phyloP scores from a whole-genome alignment of 2,113 vertebrate genomes.

The Columba livia region DNA sequence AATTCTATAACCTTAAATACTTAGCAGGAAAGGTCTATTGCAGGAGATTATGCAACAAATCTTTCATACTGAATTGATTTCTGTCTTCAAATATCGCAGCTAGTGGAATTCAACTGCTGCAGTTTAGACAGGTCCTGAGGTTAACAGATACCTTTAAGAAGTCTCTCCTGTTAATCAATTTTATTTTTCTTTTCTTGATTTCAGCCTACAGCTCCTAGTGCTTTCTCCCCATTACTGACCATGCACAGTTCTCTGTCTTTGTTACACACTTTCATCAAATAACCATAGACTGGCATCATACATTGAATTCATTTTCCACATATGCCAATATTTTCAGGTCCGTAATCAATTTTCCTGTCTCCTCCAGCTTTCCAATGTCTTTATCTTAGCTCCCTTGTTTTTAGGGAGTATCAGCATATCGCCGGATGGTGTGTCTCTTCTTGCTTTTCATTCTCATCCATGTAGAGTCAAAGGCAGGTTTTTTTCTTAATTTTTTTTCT shows the following conservation, averaged over 20 bases:
- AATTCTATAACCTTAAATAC: not conserved
- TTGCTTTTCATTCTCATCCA: not conserved
- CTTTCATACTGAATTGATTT: not conserved
- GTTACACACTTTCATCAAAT: not conserved
- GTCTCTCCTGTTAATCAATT: not conserved
- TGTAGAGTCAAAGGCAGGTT: not conserved
- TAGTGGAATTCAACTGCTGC: not conserved
- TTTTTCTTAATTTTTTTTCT: not conserved
- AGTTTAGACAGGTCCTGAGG: not conserved
- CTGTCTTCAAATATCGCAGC: not conserved
- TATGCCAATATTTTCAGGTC: not conserved
- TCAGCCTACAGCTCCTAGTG: not conserved
- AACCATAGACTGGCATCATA: rapidly evolving
- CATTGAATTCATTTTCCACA: not conserved
- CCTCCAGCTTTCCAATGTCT: not conserved
- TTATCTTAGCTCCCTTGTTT: not conserved
- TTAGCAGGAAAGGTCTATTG: not conserved
- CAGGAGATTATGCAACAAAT: not conserved
- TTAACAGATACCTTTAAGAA: not conserved
- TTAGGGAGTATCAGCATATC: not conserved
- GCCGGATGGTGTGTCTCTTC: not conserved
- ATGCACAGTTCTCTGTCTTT: not conserved
- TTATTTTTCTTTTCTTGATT: not conserved
- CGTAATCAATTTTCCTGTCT: not conserved
- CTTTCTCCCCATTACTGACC: not conserved